Conservation (phyloP, 2,797 vertebrate species). For the Rhinogobio ventralis region DNA sequence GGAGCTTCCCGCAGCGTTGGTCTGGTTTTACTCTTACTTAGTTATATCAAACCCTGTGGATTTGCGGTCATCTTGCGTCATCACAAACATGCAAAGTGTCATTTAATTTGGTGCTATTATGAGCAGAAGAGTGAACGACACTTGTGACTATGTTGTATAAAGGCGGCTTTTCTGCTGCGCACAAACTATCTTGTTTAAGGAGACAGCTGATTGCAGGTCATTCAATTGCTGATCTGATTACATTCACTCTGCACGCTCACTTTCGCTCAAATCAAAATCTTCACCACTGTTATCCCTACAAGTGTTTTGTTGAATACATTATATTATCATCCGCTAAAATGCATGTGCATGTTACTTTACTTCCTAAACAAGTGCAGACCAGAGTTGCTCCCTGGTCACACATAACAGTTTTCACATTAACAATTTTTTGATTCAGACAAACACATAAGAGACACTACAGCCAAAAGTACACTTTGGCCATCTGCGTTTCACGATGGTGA, state of each 20-base stretch:
- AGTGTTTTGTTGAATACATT: neutral
- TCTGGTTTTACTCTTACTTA: neutral
- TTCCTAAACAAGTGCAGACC: neutral
- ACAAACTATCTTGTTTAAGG: neutral
- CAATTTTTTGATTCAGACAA: neutral
- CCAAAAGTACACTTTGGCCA: too few species aligned
- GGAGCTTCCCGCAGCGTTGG: neutral
- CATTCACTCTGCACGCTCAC: neutral
- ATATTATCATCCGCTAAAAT: neutral
- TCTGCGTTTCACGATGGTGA: accelerated
- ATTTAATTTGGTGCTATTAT: neutral
- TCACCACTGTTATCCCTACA: neutral
- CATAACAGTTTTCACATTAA: neutral
- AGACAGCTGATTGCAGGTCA: neutral
- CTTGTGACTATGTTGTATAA: neutral
- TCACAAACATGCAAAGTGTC: neutral
- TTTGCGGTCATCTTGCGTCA: neutral
- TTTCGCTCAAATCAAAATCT: neutral
- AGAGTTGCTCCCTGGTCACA: neutral
- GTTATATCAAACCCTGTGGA: neutral
- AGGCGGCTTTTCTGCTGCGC: neutral
- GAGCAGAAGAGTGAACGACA: neutral
- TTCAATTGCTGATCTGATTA: neutral
- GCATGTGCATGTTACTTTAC: neutral
- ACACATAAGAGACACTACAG: neutral